A percentile compares a stretch with the other conserved stretches of the same genome.
These are phyloP conservation scores for Tychaedon coryphoeus DNA, from an alignment of 2,113 vertebrate species.

Conservation along the genomic window DNA sequence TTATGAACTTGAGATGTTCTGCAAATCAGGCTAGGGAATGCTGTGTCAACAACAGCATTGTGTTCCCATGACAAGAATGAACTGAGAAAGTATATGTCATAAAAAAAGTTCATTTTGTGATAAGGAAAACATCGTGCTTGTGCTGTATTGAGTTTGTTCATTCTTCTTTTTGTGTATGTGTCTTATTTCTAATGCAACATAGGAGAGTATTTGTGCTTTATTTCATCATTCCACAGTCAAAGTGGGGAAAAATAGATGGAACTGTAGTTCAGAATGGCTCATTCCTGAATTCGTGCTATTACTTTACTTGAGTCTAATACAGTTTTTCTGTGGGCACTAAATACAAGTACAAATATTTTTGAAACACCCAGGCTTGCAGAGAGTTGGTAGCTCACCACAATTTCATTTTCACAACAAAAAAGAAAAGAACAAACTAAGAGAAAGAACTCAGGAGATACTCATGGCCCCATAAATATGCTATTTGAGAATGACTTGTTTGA, in stretches of 20 bases:
- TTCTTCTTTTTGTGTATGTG: not conserved
- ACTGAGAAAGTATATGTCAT: slow-evolving; percentile 23
- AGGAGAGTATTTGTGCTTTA: not conserved
- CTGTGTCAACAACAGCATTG: slow-evolving; percentile 27
- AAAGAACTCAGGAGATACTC: not conserved
- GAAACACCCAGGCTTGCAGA: not conserved
- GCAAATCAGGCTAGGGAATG: slow-evolving; percentile 47
- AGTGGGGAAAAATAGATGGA: not conserved
- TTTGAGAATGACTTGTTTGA: not conserved
- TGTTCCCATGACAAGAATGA: slow-evolving; percentile 48
- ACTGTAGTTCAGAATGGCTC: not conserved
- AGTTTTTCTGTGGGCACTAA: not conserved
- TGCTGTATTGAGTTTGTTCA: not conserved
- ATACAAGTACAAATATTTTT: not conserved
- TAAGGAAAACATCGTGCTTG: slow-evolving; percentile 53
- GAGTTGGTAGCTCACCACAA: not conserved
- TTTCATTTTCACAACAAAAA: not conserved
- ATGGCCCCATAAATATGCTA: not conserved
- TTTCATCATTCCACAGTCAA: not conserved
- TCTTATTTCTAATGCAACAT: slow-evolving; percentile 11
- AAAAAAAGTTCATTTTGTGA: slow-evolving; percentile 12
- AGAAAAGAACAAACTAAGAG: not conserved
- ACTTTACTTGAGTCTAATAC: not conserved
- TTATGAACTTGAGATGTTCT: slow-evolving; percentile 53
- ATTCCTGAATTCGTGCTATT: not conserved